phyloP scores from a whole-genome alignment of 2,113 vertebrate species.

The Tinamus guttatus region DNA sequence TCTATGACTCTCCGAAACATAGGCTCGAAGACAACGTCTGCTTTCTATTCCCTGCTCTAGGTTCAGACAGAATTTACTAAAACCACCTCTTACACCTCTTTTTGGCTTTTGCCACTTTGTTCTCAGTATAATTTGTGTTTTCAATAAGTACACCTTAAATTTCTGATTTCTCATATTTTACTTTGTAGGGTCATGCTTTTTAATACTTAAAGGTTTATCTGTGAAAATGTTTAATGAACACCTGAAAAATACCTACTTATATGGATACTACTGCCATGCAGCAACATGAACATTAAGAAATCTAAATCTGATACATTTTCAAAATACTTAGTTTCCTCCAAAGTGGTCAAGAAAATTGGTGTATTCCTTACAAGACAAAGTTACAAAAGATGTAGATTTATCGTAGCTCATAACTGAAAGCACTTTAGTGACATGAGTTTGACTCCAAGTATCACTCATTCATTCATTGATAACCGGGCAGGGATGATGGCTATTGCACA shows the following conservation, averaged over 20 bases:
- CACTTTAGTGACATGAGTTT: background rate
- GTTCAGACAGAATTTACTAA: background rate
- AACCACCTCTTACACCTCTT: background rate
- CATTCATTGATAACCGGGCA: background rate
- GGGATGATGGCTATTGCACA: background rate
- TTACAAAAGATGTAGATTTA: background rate
- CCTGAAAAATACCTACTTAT: background rate
- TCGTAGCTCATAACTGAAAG: background rate
- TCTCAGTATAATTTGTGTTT: no score
- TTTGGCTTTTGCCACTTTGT: background rate
- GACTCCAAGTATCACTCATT: background rate
- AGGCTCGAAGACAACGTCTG: background rate
- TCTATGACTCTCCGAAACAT: background rate
- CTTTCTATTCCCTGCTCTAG: background rate
- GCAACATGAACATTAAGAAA: background rate
- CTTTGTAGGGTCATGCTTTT: no score
- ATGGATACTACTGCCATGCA: background rate
- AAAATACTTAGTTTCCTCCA: background rate
- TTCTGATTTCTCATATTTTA: no score
- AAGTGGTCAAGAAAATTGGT: background rate
- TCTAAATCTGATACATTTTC: background rate
- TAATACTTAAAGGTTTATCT: no score
- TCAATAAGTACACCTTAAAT: no score
- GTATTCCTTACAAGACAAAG: background rate
- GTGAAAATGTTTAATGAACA: background rate